Evolutionary conservation across 2,888 invertebrate genomes (phyloP).

Genomic region (Sialis fuliginosa): DNA sequence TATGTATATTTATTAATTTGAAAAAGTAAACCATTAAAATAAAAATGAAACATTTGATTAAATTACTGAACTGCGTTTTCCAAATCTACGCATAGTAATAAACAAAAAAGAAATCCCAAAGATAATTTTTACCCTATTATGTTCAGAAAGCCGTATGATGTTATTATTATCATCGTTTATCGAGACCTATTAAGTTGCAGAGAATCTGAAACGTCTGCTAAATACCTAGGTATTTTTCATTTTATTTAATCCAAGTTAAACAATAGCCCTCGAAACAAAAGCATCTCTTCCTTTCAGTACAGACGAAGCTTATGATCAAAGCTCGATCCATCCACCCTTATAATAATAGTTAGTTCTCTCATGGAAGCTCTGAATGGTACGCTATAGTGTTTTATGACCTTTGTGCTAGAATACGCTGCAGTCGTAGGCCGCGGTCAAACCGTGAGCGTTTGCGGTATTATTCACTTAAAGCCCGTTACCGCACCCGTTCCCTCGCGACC

Average conservation of each 20-base stretch:
- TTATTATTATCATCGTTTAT: no score
- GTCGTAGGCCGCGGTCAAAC: neutral
- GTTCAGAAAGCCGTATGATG: no score
- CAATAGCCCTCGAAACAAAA: slow-evolving; percentile 2
- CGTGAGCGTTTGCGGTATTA: neutral
- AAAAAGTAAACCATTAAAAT: no score
- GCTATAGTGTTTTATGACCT: neutral
- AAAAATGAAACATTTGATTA: no score
- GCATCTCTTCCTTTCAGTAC: neutral
- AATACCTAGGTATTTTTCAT: slow-evolving; percentile 4
- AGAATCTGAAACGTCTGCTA: neutral
- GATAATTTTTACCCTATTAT: no score
- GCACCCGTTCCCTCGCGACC: no score
- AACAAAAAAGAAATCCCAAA: no score
- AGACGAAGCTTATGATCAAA: neutral
- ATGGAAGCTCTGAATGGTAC: neutral
- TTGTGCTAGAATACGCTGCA: neutral
- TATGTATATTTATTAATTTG: no score
- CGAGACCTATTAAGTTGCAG: no score
- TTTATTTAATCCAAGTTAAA: slow-evolving; percentile 5
- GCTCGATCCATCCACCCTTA: neutral
- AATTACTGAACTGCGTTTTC: no score
- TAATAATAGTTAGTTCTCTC: neutral
- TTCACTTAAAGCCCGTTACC: no score
- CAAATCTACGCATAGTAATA: no score